A percentile compares a stretch with the other conserved stretches of the same genome.
Conservation (phyloP, 2,888 invertebrate genomes). For the Machimus atricapillus region DNA sequence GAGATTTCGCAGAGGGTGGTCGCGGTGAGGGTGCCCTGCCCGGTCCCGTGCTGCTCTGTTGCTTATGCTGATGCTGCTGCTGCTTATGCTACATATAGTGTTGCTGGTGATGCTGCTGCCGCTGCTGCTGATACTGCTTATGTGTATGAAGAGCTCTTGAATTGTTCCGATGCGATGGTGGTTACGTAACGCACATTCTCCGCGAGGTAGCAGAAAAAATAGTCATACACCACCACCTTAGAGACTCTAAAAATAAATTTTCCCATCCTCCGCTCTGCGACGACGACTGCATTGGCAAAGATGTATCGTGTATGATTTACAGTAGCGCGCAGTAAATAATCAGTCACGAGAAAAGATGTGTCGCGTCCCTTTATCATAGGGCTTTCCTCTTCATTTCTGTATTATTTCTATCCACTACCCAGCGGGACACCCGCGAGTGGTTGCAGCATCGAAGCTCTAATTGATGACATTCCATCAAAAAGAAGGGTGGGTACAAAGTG, state of each 20-base stretch:
- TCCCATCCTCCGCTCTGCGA: neutral
- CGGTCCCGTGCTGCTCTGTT: neutral
- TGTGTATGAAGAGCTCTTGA: conserved; percentile 1
- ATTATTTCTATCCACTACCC: neutral
- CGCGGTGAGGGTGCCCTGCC: conserved; percentile 1
- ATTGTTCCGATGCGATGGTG: neutral
- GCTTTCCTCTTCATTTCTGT: neutral
- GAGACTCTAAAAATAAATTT: conserved; percentile 25
- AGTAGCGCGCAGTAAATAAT: neutral
- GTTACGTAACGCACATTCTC: conserved; percentile 29
- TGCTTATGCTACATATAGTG: no score
- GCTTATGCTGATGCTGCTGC: neutral
- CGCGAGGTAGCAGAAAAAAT: conserved; percentile 2
- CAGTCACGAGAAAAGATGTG: neutral
- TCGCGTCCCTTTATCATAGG: neutral
- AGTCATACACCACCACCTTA: conserved; percentile 1
- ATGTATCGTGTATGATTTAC: neutral
- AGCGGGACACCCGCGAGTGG: neutral
- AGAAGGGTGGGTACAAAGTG: neutral
- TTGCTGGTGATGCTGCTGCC: no score
- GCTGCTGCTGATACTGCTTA: neutral
- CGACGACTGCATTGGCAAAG: neutral
- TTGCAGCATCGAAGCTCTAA: neutral
- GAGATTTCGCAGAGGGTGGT: conserved; percentile 1
- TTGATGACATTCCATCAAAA: neutral